Evolutionary conservation across 2,888 invertebrate genomes (phyloP).

Genomic region (Apotomis betuletana): DNA sequence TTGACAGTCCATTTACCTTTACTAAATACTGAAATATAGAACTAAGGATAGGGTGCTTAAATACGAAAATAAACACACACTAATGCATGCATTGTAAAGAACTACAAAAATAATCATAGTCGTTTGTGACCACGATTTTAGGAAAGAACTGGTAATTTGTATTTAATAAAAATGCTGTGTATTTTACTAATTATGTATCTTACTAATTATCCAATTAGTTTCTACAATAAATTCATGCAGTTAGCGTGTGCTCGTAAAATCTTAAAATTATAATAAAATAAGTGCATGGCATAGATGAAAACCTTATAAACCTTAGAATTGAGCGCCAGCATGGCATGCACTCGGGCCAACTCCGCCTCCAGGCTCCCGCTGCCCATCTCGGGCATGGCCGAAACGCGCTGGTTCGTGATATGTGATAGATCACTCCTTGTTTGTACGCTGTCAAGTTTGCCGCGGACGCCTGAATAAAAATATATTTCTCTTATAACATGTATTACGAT

Average conservation of each 20-base stretch:
- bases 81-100: slow-evolving; percentile 20
- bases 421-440: slow-evolving; percentile 59
- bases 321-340: slow-evolving; percentile 93
- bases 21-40: slow-evolving; percentile 27
- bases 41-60: slow-evolving; percentile 36
- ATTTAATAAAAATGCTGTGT: no score
- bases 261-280: slow-evolving; percentile 62
- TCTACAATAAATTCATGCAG: slow-evolving; percentile 14
- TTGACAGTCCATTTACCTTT: slow-evolving; percentile 25
- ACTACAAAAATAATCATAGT: not conserved
- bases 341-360: slow-evolving; percentile 91
- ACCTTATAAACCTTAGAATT: slow-evolving; percentile 93
- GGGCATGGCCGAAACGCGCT: slow-evolving; percentile 20
- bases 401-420: slow-evolving; percentile 37
- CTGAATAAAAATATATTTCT: slow-evolving; percentile 50
- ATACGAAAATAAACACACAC: slow-evolving; percentile 14
- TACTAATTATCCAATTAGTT: not conserved
- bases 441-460: slow-evolving; percentile 72
- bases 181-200: no score
- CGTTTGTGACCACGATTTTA: not conserved
- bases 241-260: slow-evolving; percentile 42
- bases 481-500: not conserved
- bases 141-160: no score
- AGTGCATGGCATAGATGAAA: slow-evolving; percentile 84
- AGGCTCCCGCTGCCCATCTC: slow-evolving; percentile 68